Conservation (phyloP, 2,888 invertebrate species). For the Proisotoma minuta region DNA sequence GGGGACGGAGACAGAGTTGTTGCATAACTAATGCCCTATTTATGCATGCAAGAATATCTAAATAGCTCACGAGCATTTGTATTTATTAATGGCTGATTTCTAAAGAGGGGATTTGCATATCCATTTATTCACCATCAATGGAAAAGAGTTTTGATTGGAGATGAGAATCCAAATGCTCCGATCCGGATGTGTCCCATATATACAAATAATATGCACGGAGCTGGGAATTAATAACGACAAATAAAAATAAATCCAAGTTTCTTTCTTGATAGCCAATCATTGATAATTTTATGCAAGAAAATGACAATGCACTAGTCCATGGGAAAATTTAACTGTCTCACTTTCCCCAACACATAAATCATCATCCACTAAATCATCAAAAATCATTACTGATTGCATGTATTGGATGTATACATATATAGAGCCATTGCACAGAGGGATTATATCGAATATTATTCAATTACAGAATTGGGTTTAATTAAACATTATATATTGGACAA, state of each 20-base stretch:
- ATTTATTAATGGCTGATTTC: slow-evolving; percentile 9
- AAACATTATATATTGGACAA: too few relatives aligned
- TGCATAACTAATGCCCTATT: background rate
- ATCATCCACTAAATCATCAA: too few relatives aligned
- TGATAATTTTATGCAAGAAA: background rate
- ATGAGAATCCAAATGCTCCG: background rate
- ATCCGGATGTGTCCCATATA: background rate
- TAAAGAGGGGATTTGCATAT: slow-evolving; percentile 14
- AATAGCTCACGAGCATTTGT: slow-evolving; percentile 4
- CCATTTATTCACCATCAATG: background rate
- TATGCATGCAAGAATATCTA: slow-evolving; percentile 12
- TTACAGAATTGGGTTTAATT: too few relatives aligned
- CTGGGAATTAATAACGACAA: background rate
- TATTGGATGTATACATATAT: too few relatives aligned
- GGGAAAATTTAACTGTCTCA: too few relatives aligned
- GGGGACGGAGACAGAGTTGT: slow-evolving; percentile 1
- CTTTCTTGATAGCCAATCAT: background rate
- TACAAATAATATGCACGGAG: background rate
- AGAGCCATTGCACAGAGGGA: too few relatives aligned
- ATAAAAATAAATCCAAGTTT: background rate
- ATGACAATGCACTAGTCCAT: background rate
- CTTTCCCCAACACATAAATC: too few relatives aligned
- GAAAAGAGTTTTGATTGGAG: background rate
- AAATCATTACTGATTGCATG: too few relatives aligned
- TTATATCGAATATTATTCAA: too few relatives aligned